Evolutionary conservation across 2,113 vertebrate genomes (phyloP).

Genomic region (Pitta sordida): DNA sequence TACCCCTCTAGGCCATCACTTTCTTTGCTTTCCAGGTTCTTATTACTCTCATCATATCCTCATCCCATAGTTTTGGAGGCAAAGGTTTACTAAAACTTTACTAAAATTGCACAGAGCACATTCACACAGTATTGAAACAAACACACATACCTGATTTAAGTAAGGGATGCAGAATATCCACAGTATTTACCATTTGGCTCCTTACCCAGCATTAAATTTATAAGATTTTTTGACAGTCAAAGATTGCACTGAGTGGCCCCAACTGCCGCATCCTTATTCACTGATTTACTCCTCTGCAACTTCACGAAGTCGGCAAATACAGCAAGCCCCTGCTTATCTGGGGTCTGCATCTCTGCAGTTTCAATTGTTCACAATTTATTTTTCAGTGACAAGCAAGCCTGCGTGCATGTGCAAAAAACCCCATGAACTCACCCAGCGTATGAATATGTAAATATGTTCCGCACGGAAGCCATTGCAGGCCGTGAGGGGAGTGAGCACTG

Average conservation of each 20-base stretch:
- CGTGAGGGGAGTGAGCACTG: no score
- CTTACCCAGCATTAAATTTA: neutral
- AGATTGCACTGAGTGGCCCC: neutral
- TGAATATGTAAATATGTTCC: no score
- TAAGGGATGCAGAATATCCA: neutral
- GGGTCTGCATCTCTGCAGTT: no score
- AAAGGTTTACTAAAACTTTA: neutral
- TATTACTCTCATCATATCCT: neutral
- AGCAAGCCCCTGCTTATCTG: no score
- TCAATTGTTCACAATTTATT: no score
- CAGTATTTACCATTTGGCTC: neutral
- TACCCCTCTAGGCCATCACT: neutral
- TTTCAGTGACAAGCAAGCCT: no score
- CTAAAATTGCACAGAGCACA: neutral
- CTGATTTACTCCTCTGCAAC: neutral
- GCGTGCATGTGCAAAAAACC: no score
- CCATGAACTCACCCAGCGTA: no score
- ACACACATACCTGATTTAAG: neutral
- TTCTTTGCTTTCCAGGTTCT: neutral
- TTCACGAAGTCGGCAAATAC: neutral
- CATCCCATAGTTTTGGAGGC: neutral
- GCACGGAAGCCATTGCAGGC: no score
- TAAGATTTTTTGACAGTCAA: neutral
- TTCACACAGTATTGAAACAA: accelerated
- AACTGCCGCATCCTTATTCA: neutral